Conservation (phyloP, 2,888 invertebrate genomes). For the Escarpia spicata region DNA sequence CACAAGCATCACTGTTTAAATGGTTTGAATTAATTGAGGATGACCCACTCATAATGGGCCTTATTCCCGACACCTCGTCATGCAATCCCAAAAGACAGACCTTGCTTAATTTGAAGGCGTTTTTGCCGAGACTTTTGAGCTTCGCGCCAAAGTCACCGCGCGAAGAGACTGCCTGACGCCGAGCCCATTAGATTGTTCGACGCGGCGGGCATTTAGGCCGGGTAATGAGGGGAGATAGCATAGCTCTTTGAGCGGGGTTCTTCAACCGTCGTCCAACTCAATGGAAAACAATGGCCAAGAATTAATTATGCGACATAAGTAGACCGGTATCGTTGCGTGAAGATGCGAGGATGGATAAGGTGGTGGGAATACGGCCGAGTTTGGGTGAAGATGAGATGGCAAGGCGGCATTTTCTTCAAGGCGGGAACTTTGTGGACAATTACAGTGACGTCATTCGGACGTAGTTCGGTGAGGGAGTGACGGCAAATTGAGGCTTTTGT, state of each 20-base stretch:
- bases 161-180: neutral
- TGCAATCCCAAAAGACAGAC: neutral
- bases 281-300: neutral
- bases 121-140: neutral
- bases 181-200: neutral
- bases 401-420: neutral
- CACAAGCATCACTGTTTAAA: neutral
- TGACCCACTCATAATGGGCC: neutral
- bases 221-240: constrained; percentile 7
- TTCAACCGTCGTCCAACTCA: neutral
- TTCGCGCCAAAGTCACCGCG: neutral
- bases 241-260: neutral
- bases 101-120: neutral
- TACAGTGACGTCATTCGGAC: neutral
- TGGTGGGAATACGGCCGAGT: neutral
- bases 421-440: neutral
- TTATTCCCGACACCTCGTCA: neutral
- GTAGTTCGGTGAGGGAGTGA: neutral
- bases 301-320: constrained; percentile 6
- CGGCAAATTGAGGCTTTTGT: neutral
- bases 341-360: neutral
- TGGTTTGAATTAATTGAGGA: neutral
- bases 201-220: neutral
- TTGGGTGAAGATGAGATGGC: neutral
- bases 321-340: neutral